Evolutionary conservation across 2,888 invertebrate genomes (phyloP), one percentile per base, ranked within the genome.

Genomic region (Sipha maydis): DNA sequence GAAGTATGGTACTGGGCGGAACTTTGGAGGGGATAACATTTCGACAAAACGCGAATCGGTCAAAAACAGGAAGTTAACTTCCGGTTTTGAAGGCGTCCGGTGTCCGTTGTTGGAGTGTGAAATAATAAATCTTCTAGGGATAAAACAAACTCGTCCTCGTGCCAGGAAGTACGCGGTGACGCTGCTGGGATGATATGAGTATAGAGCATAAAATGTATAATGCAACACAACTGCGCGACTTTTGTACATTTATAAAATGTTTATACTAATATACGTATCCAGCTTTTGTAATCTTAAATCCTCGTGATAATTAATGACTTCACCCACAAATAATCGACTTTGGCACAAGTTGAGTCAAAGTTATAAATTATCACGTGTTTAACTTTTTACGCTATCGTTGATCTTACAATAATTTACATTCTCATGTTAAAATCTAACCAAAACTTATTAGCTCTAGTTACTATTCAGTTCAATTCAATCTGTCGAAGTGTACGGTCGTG

Each of bases 61-160:
- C 84, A 67, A 67, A 85, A 85, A 61, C 76, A 76, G 76, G 84
- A 85, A 85, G 76, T 76, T 0, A 11, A 67, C 76, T 76, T 85
- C 84, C 84, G 84, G 76, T 85, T 67, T 76, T 25, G 17, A 76
- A 76, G 84, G 84, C 75, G 61, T 61, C 76, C 84, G 41, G 67
- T 17, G 67, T 31, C 41, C 76, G 84, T 76, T 85, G 28, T 85
- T 41, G 76, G 76, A 41, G 61, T 41, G 76, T 31, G 28, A 85
- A 67, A 85, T 85, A 85, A 85, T 85, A 85, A 76, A 85, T 85
- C 76, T 41, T 85, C 41, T 17, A n/a, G n/a, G 61, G 76, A n/a
- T 67, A 41, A 85, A 76, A 76, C 84, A 76, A 61, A 85, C 76
- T 67, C 84, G 19, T 85, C 41, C 67, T 67, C 41, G 9, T 9